phyloP scores from a whole-genome alignment of 2,113 vertebrate species.

The Cettia cetti region DNA sequence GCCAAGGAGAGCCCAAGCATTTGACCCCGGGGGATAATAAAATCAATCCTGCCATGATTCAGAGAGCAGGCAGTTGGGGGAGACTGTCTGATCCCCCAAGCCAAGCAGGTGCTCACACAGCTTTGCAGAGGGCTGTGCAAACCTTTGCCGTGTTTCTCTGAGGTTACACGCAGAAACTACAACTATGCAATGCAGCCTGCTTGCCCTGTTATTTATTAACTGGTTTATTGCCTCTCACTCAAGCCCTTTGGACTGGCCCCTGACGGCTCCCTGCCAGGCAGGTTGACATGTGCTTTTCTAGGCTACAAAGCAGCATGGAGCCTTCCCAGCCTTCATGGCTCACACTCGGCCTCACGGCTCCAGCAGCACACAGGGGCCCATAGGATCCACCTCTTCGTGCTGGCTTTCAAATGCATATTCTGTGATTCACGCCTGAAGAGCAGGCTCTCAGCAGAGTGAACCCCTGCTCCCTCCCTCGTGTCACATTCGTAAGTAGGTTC shows the following conservation, averaged over 20 bases:
- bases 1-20: background rate
- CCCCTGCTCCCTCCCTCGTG: fast-evolving
- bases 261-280: background rate
- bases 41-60: background rate
- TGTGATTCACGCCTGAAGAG: background rate
- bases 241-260: constrained; percentile 19
- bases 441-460: background rate
- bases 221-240: background rate
- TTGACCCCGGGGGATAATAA: background rate
- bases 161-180: background rate
- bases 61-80: background rate
- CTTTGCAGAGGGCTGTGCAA: background rate
- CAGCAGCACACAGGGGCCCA: background rate
- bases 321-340: background rate
- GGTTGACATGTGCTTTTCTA: background rate
- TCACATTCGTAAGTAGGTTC: background rate
- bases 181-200: background rate
- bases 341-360: fast-evolving
- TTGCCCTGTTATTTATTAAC: constrained; percentile 52
- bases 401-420: background rate
- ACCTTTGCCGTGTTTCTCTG: background rate
- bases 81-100: background rate
- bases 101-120: fast-evolving
- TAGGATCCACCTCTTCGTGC: background rate
- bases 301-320: background rate